A percentile compares a stretch with the other conserved stretches of the same genome.
Evolutionary conservation across 1,140 invertebrate genomes (phyloP).

Genomic region (Tetranychus cinnabarinus): DNA sequence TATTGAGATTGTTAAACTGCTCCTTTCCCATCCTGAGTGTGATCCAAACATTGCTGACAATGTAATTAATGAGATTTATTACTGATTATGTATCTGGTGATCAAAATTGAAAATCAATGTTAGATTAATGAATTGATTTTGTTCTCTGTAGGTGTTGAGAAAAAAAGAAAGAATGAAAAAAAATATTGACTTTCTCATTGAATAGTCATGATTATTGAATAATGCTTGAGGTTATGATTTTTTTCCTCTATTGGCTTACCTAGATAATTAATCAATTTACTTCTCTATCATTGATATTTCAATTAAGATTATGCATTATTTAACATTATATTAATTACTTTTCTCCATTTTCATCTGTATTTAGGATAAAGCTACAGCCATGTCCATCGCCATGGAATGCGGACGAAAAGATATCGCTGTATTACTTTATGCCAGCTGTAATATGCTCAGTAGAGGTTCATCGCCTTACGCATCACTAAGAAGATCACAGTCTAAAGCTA

Average conservation of each 20-base stretch:
- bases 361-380: constrained; percentile 67
- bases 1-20: constrained; percentile 52
- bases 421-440: constrained; percentile 59
- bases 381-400: constrained; percentile 75
- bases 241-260: background rate
- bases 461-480: constrained; percentile 19
- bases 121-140: no score
- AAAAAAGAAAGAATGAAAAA: no score
- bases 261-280: background rate
- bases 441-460: constrained; percentile 30
- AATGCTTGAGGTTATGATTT: background rate
- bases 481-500: background rate
- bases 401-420: constrained; percentile 70
- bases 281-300: no score
- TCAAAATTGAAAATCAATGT: background rate
- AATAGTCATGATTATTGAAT: no score
- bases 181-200: no score
- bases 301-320: background rate
- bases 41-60: constrained; percentile 60
- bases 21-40: constrained; percentile 54
- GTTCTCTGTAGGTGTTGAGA: no score
- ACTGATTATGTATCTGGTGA: background rate
- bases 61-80: constrained; percentile 26
- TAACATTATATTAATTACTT: background rate
- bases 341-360: background rate